Base-by-base conservation (phyloP, 2,797 vertebrate species). In the Glyptemys insculpta region DNA sequence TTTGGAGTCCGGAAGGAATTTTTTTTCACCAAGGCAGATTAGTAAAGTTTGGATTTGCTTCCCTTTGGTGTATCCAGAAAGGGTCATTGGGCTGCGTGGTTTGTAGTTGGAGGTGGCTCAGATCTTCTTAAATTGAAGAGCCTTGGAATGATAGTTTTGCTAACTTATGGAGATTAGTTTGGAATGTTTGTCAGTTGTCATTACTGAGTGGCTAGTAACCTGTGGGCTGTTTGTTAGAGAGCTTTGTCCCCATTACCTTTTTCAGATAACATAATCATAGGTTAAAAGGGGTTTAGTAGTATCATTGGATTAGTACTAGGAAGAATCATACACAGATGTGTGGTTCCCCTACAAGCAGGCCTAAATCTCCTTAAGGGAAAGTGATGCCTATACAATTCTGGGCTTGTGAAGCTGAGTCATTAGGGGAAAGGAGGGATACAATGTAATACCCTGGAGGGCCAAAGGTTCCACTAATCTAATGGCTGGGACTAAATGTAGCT, bases 141-240 rank as follows among this genome's bases (percentile, higher is more conserved):
- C 94, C 83, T 91, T 86, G 72, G 31, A 90, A 78, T 90, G 91
- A 90, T 83, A 83, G 27, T 82, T 91, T 90, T 93, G 41, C 31
- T 83, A 10, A 37, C 87, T 47, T 47, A 12, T 81, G 37, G 25
- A 56, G 25, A 53, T 81, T 80, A 41, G 52, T 87, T 96, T 89
- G 62, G 81, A 92, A 95, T 84, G 54, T 74, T 89, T 93, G 44
- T 81, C 68, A 92, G 18, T 19, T 91, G 85, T 89, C 0, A 0
- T 92, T 37, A 72, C 81, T 88, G 88, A 44, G 84, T 93, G 88
- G 34, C 37, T 15, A 62, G 57, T 87, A 86, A 78, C 76, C 19
- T 57, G 3, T 96, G 81, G 80, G 82, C 59, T 94, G 74, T 3
- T 95, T 49, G 52, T 94, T 92, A 87, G 87, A 79, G 44, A 84